These are phyloP conservation scores for Lasiurus borealis DNA, from an alignment of 2,113 vertebrate species.

Conservation along the genomic window DNA sequence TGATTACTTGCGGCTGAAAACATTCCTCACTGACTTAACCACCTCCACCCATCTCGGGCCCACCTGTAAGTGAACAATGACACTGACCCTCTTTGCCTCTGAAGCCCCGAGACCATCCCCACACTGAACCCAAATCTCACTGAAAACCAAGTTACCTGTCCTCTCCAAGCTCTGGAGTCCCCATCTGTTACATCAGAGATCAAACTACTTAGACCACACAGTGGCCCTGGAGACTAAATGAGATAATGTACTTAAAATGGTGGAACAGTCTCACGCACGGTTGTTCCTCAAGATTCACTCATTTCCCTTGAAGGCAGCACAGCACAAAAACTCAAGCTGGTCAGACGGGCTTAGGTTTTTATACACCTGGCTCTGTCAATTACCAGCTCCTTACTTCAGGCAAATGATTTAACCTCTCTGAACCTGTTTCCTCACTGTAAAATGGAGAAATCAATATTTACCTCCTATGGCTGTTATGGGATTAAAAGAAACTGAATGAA, in stretches of 20 bases:
- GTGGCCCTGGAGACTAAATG: neutral
- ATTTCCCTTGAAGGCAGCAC: neutral
- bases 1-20: neutral
- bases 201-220: neutral
- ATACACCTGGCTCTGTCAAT: neutral
- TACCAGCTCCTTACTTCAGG: neutral
- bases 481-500: neutral
- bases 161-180: neutral
- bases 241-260: neutral
- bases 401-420: conserved; percentile 8
- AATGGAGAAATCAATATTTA: neutral
- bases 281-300: neutral
- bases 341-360: neutral
- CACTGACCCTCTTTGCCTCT: neutral
- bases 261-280: neutral
- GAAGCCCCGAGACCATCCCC: neutral
- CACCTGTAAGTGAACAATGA: neutral
- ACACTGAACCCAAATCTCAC: neutral
- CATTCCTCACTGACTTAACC: neutral
- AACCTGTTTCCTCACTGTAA: neutral
- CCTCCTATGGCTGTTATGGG: neutral
- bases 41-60: no score
- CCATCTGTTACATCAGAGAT: neutral
- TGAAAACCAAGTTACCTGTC: neutral
- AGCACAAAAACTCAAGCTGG: neutral